phyloP scores from a whole-genome alignment of 2,113 vertebrate genomes.

The Perca flavescens region DNA sequence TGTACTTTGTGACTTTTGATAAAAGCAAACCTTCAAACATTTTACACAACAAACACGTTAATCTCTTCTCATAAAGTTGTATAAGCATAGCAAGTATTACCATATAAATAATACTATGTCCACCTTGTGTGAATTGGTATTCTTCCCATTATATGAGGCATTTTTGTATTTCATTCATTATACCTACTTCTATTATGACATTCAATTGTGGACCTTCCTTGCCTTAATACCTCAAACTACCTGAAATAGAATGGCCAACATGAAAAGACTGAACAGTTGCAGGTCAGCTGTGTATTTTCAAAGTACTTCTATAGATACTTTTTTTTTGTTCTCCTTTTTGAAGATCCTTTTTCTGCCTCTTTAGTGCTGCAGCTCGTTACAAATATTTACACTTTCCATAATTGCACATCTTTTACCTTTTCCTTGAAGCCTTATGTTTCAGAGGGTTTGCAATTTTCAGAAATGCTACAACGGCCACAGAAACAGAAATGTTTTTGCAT shows the following conservation, averaged over 20 bases:
- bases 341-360: constrained; percentile 3
- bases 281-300: constrained; percentile 11
- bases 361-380: background rate
- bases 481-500: constrained; percentile 20
- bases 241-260: background rate
- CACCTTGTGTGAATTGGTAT: constrained; percentile 12
- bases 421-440: background rate
- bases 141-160: background rate
- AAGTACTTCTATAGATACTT: background rate
- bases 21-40: constrained; percentile 10
- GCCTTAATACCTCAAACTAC: background rate
- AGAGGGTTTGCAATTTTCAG: constrained; percentile 6
- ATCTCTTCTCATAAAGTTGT: constrained; percentile 15
- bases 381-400: constrained; percentile 11
- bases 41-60: background rate
- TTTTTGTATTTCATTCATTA: constrained; percentile 4
- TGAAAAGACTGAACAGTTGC: constrained; percentile 2
- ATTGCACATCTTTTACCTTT: background rate
- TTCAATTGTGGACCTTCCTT: background rate
- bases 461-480: constrained; percentile 14
- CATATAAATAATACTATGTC: background rate
- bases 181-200: background rate
- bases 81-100: constrained; percentile 1
- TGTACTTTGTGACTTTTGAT: constrained; percentile 35
- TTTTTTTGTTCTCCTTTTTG: background rate